phyloP scores from a whole-genome alignment of 2,113 vertebrate species.

The Labeo catla region DNA sequence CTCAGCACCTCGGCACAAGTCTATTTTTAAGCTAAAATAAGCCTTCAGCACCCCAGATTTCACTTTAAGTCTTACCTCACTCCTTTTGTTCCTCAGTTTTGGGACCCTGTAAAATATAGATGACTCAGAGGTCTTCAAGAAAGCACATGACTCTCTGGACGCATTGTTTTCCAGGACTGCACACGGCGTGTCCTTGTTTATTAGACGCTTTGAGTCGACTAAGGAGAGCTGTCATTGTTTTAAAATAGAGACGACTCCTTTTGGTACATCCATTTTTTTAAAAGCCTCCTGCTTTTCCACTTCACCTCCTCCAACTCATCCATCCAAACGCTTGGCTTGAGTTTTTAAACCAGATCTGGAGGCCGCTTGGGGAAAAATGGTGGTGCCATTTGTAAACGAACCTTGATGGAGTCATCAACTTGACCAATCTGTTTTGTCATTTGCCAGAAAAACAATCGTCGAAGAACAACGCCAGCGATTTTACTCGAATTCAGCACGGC shows the following conservation, averaged over 20 bases:
- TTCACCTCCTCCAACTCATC: not conserved
- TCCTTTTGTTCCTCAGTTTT: conserved; percentile 37
- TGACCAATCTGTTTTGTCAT: conserved; percentile 2
- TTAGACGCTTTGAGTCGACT: conserved; percentile 37
- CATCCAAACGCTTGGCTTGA: not conserved
- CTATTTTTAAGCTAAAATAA: conserved; percentile 21
- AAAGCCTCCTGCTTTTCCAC: conserved; percentile 29
- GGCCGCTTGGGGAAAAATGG: not conserved
- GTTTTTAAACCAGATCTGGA: not conserved
- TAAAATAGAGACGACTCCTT: conserved; percentile 47
- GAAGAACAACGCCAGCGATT: not conserved
- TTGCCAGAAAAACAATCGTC: not conserved
- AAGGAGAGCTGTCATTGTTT: conserved; percentile 47
- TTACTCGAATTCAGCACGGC: conserved; percentile 3
- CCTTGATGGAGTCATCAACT: conserved; percentile 10
- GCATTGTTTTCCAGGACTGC: conserved; percentile 39
- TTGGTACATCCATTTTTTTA: conserved; percentile 32
- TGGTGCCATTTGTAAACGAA: conserved; percentile 7
- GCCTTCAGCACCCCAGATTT: conserved; percentile 36
- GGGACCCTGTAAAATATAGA: conserved; percentile 47
- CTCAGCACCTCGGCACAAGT: not conserved
- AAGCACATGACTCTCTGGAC: conserved; percentile 21
- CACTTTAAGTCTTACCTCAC: conserved; percentile 38
- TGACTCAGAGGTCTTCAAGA: conserved; percentile 24
- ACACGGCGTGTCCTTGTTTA: conserved; percentile 38